Percentiles rank a stretch among this genome's conserved stretches.
These are phyloP conservation scores for Myiotriccus ornatus DNA, from an alignment of 2,797 vertebrate genomes.

Conservation along the genomic window DNA sequence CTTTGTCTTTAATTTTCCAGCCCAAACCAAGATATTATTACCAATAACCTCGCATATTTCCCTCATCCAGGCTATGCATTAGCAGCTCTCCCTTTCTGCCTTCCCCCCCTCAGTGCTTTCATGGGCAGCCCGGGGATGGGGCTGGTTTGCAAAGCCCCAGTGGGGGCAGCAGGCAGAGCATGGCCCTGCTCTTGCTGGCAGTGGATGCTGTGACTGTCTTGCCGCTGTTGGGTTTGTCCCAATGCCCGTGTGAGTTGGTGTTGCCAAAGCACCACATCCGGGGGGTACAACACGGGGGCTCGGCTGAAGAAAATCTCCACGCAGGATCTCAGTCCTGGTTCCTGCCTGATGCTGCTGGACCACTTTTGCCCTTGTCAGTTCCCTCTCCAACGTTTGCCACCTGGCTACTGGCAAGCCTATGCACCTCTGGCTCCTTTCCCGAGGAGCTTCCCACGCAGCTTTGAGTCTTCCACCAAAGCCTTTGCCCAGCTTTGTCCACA, in stretches of 20 bases:
- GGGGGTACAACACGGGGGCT: background rate
- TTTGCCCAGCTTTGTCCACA: constrained; percentile 42
- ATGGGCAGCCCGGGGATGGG: background rate
- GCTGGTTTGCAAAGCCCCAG: background rate
- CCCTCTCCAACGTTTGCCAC: background rate
- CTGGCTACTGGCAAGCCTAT: background rate
- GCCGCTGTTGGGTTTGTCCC: background rate
- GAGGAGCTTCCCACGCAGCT: constrained; percentile 33
- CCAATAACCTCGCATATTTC: constrained; percentile 10
- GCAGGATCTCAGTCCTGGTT: background rate
- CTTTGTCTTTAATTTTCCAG: constrained; percentile 32
- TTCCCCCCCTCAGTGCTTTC: background rate
- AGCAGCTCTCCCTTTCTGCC: background rate
- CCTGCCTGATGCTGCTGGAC: background rate
- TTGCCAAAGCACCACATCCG: background rate
- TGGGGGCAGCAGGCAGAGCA: background rate
- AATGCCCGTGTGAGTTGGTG: rapidly evolving
- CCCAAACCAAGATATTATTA: background rate
- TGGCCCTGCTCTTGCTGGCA: rapidly evolving
- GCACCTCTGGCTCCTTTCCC: background rate
- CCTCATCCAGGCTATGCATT: background rate
- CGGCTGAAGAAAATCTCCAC: background rate
- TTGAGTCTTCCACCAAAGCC: constrained; percentile 26
- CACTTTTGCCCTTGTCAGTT: background rate
- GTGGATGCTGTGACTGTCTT: background rate